Evolutionary conservation across 1,140 invertebrate species (phyloP).

Genomic region (Heliconius melpomene): DNA sequence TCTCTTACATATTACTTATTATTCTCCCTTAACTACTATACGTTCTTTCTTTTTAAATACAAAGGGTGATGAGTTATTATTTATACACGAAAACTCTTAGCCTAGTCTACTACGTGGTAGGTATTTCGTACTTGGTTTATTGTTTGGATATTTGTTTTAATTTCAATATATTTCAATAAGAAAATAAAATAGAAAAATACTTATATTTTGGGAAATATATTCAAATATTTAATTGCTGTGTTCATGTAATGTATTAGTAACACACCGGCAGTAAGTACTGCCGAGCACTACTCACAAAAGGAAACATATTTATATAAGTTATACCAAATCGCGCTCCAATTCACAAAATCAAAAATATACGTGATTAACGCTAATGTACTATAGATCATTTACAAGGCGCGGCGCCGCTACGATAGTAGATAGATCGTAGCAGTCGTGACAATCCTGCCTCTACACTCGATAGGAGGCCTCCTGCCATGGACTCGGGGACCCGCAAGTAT

Average conservation of each 20-base stretch:
- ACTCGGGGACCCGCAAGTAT: background rate
- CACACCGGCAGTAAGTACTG: too few relatives aligned
- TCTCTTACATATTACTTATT: conserved; percentile 7
- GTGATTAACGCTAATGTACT: background rate
- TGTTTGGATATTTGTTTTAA: background rate
- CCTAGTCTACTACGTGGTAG: background rate
- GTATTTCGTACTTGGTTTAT: background rate
- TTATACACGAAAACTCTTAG: background rate
- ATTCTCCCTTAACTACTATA: conserved; percentile 6
- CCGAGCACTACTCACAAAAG: background rate
- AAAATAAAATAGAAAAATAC: too few relatives aligned
- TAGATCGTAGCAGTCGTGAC: background rate
- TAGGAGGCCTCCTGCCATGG: background rate
- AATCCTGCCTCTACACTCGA: conserved; percentile 5
- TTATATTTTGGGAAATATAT: too few relatives aligned
- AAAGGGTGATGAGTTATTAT: conserved; percentile 11
- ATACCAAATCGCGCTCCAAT: background rate
- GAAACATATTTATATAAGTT: background rate
- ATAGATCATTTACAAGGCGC: background rate
- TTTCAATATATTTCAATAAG: too few relatives aligned
- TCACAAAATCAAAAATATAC: background rate
- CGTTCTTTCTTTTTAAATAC: conserved; percentile 9
- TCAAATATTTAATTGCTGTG: too few relatives aligned
- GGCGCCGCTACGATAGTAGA: background rate
- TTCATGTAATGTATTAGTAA: too few relatives aligned